Base-by-base conservation (phyloP, 2,113 vertebrate species). In the Shinisaurus crocodilurus region DNA sequence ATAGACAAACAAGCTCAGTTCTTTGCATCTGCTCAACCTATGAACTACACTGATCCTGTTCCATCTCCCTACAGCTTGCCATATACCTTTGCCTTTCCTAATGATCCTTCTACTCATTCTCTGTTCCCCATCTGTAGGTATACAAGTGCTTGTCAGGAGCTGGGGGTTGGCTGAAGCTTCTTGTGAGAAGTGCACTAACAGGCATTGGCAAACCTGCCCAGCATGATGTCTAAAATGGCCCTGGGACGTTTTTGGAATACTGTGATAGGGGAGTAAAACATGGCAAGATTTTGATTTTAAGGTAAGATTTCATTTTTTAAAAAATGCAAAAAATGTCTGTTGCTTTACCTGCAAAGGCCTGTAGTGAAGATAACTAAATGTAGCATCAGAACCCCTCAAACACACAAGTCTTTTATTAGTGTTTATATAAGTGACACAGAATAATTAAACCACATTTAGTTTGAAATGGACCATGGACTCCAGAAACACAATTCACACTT, bases 371-470 rank as follows among this genome's bases (percentile, higher is more conserved):
- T 50, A 85, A 80, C n/a, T 3, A 50, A 50, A 48, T 23, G 8
- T 32, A 86, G 16, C 88, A 83, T 69, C 18, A 92, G 95, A 92
- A 94, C 87, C 89, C 90, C 96, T 97, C 94, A 76, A 92, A 97
- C 96, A 97, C 96, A 98, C 97, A 97, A 96, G 96, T 96, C 93
- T 94, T 98, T 98, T 98, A 98, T 98, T 98, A 97, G 96, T 97
- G 97, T 96, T 96, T 96, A 96, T 95, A 93, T 95, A 96, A 96
- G 97, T 97, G 96, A 98, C 96, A 97, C 87, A 95, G 96, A 96
- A 97, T 97, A 97, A 97, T 97, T 97, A 97, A 97, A 96, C 97
- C 97, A 98, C 96, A 97, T 85, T 94, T 92, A 96, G 96, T 89
- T 95, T 94, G 92, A 97, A 97, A 96, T 94, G 94, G 96, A 97